A percentile compares a stretch with the other conserved stretches of the same genome.
phyloP scores from a whole-genome alignment of 1,140 invertebrate species.

The Pemphigus obesinymphae region DNA sequence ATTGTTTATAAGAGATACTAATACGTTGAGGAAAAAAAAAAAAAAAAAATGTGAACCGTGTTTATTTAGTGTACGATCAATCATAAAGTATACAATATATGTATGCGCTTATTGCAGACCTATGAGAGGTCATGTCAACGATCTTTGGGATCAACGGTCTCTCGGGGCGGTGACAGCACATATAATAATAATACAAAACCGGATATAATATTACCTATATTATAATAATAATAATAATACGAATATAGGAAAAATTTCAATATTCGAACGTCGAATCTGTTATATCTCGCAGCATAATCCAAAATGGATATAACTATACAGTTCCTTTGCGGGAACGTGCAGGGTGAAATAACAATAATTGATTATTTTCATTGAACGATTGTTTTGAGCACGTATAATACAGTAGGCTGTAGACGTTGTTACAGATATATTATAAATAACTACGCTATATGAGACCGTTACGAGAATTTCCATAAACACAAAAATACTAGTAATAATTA shows the following conservation, averaged over 20 bases:
- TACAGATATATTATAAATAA: background rate
- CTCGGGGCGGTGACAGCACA: slow-evolving; percentile 11
- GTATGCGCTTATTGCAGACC: background rate
- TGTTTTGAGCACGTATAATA: background rate
- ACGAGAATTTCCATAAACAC: no score
- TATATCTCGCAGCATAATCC: no score
- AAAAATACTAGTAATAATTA: background rate
- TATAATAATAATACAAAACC: background rate
- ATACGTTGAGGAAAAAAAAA: background rate
- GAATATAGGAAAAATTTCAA: background rate
- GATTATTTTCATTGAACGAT: background rate
- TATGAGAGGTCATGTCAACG: slow-evolving; percentile 9
- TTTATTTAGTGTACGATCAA: slow-evolving; percentile 20
- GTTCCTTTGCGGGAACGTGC: no score
- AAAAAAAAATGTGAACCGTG: background rate
- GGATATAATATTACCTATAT: no score
- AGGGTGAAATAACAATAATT: background rate
- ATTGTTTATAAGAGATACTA: background rate
- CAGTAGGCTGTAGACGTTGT: background rate
- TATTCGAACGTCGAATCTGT: background rate
- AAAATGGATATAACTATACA: no score
- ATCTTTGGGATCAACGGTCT: slow-evolving; percentile 7
- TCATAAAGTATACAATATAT: background rate
- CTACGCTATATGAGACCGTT: no score
- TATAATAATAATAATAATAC: background rate